These are phyloP conservation scores for Pygoscelis adeliae DNA, from an alignment of 2,113 vertebrate species.

Conservation along the genomic window DNA sequence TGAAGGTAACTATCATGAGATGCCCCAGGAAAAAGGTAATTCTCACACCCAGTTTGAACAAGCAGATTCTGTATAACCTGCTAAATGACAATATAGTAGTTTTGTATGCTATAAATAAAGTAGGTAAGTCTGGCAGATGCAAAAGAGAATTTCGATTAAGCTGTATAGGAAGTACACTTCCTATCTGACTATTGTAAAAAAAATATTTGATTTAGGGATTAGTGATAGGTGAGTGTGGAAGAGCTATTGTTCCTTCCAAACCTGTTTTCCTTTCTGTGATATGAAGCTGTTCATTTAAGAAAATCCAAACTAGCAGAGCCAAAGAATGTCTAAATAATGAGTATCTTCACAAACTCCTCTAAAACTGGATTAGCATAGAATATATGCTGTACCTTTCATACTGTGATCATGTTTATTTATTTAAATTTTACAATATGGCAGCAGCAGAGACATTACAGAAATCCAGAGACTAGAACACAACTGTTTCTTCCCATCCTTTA, in stretches of 20 bases:
- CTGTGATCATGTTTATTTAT: neutral
- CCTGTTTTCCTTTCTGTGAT: neutral
- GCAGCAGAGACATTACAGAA: neutral
- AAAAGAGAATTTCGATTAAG: neutral
- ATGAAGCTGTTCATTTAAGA: neutral
- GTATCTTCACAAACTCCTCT: neutral
- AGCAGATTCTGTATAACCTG: neutral
- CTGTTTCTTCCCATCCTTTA: constrained; percentile 39
- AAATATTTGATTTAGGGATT: neutral
- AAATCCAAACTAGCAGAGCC: neutral
- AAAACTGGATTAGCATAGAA: neutral
- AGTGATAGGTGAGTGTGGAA: neutral
- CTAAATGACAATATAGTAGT: neutral
- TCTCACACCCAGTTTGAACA: neutral
- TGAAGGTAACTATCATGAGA: neutral
- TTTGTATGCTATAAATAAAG: neutral
- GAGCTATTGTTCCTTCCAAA: neutral
- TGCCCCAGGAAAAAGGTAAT: neutral
- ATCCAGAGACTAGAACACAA: neutral
- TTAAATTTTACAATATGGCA: neutral
- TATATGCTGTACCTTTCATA: neutral
- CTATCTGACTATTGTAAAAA: neutral
- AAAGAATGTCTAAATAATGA: neutral
- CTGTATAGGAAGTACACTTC: neutral
- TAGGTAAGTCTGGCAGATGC: neutral